A percentile compares a stretch with the other conserved stretches of the same genome.
phyloP scores from a whole-genome alignment of 2,888 invertebrate species.

The Sericinus montela region DNA sequence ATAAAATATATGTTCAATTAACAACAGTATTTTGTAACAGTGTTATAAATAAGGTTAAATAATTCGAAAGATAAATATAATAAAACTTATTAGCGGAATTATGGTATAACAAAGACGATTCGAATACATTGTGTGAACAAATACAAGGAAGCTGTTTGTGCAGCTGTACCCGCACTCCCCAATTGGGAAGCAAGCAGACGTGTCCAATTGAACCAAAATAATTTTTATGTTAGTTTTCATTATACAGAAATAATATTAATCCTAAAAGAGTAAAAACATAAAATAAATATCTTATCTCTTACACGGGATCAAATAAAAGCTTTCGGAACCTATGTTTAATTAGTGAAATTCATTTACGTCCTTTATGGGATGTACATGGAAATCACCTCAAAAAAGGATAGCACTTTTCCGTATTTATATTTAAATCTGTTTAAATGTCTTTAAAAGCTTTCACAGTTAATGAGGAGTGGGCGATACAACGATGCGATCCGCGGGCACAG shows the following conservation, averaged over 20 bases:
- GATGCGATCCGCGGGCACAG: slow-evolving; percentile 33
- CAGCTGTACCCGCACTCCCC: slow-evolving; percentile 49
- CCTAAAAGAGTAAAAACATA: slow-evolving; percentile 44
- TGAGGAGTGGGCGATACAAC: slow-evolving; percentile 56
- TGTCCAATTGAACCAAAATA: slow-evolving; percentile 26
- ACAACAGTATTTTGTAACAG: too few relatives aligned
- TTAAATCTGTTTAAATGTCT: slow-evolving; percentile 69
- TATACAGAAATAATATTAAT: slow-evolving; percentile 42
- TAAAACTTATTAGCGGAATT: slow-evolving; percentile 41
- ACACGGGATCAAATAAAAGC: slow-evolving; percentile 46
- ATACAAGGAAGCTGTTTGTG: slow-evolving; percentile 63
- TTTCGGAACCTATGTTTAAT: slow-evolving; percentile 58
- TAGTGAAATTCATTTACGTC: slow-evolving; percentile 59
- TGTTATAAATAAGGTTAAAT: too few relatives aligned
- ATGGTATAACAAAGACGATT: slow-evolving; percentile 44
- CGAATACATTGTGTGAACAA: slow-evolving; percentile 59
- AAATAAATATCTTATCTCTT: slow-evolving; percentile 56
- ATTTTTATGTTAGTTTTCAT: slow-evolving; percentile 35
- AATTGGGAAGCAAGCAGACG: slow-evolving; percentile 31
- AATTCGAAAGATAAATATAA: slow-evolving; percentile 10
- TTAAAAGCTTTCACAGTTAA: slow-evolving; percentile 68
- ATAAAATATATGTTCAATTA: not conserved
- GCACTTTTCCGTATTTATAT: slow-evolving; percentile 67
- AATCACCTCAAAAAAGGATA: slow-evolving; percentile 69
- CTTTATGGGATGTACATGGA: slow-evolving; percentile 65